Percentiles rank a stretch among this genome's conserved stretches.
Conservation (phyloP, 2,113 vertebrate species). For the Pluvianellus socialis region DNA sequence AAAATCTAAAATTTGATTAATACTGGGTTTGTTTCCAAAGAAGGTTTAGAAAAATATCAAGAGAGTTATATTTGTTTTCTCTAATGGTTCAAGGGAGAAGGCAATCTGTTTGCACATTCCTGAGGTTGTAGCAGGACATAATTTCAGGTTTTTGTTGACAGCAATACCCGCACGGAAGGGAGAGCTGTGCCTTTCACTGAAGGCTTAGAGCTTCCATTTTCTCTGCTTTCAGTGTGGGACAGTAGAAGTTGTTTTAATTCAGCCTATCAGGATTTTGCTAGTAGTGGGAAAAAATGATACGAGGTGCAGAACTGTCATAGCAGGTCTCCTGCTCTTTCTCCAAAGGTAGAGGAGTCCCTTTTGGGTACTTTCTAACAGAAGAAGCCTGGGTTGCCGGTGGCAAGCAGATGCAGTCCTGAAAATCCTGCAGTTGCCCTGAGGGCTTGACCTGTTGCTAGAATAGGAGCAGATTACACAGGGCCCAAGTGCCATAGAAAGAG, state of each 20-base stretch:
- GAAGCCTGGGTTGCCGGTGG: not conserved
- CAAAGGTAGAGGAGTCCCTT: not conserved
- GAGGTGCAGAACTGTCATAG: not conserved
- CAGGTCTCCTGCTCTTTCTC: not conserved
- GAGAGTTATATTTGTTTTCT: not conserved
- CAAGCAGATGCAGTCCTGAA: not conserved
- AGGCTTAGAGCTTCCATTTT: not conserved
- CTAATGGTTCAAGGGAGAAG: not conserved
- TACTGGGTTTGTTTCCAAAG: not conserved
- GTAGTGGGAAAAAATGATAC: not conserved
- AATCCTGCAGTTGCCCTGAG: not conserved
- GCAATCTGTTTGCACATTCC: not conserved
- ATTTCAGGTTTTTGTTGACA: not conserved
- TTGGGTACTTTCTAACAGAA: not conserved
- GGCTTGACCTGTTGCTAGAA: not conserved
- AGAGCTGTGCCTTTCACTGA: not conserved
- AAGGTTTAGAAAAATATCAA: not conserved
- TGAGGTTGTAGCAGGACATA: not conserved
- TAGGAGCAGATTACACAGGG: not conserved
- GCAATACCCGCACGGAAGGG: not conserved
- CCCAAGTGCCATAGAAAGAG: not conserved
- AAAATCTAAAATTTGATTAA: not conserved
- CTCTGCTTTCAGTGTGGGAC: fast-evolving
- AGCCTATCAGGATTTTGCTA: not conserved
- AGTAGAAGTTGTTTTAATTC: not conserved